Conservation (phyloP, 2,888 invertebrate genomes). For the Myathropa florea region DNA sequence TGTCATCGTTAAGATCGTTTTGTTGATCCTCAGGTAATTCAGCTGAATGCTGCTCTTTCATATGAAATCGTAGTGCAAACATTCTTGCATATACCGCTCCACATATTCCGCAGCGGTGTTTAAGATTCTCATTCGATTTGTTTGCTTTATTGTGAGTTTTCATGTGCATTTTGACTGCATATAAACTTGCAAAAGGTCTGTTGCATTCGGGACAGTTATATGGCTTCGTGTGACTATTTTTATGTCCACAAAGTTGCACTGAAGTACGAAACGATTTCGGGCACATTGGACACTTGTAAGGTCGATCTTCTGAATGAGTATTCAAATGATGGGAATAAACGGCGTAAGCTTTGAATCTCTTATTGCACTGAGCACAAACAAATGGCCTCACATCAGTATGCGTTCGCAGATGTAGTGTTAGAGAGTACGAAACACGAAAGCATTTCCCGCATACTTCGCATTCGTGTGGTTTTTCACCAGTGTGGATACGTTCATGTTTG, state of each 20-base stretch:
- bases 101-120: slow-evolving; percentile 86
- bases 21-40: slow-evolving; percentile 65
- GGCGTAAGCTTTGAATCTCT: slow-evolving; percentile 89
- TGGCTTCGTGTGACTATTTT: slow-evolving; percentile 90
- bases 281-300: slow-evolving; percentile 88
- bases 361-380: slow-evolving; percentile 86
- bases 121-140: slow-evolving; percentile 83
- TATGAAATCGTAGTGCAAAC: slow-evolving; percentile 88
- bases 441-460: slow-evolving; percentile 91
- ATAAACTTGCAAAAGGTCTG: slow-evolving; percentile 89
- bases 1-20: slow-evolving; percentile 4
- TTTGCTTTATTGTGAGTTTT: slow-evolving; percentile 85
- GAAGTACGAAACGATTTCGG: slow-evolving; percentile 91
- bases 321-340: slow-evolving; percentile 89
- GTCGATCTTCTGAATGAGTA: slow-evolving; percentile 88
- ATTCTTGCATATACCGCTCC: slow-evolving; percentile 89
- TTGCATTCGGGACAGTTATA: slow-evolving; percentile 89
- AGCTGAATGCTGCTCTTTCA: slow-evolving; percentile 84
- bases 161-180: slow-evolving; percentile 89
- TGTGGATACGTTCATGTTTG: slow-evolving; percentile 92
- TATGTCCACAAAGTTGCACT: slow-evolving; percentile 89
- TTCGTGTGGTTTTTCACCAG: slow-evolving; percentile 89
- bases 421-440: slow-evolving; percentile 89
- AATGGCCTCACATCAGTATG: slow-evolving; percentile 90
- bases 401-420: slow-evolving; percentile 90